Percentiles rank a stretch among this genome's conserved stretches.
phyloP scores from a whole-genome alignment of 2,888 invertebrate species.

The Drosophila imparisetae region DNA sequence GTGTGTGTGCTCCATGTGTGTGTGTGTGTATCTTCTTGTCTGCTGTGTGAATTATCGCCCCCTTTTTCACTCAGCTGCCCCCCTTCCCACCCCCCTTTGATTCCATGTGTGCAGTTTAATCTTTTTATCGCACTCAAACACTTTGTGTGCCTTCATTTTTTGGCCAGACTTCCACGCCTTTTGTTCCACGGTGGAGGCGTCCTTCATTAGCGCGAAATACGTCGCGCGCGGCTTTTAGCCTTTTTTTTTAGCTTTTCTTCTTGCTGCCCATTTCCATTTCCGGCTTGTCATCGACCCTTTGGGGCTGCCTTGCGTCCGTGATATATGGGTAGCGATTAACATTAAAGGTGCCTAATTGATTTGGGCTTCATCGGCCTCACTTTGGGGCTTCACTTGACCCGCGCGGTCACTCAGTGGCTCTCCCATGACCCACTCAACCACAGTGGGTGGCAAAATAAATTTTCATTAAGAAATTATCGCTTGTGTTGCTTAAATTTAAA shows the following conservation, averaged over 20 bases:
- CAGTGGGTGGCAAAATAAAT: slow-evolving; percentile 37
- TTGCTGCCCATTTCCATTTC: slow-evolving; percentile 34
- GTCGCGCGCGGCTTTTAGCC: slow-evolving; percentile 67
- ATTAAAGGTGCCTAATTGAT: slow-evolving; percentile 77
- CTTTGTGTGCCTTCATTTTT: slow-evolving; percentile 63
- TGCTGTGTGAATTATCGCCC: slow-evolving; percentile 47
- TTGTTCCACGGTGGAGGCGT: slow-evolving; percentile 51
- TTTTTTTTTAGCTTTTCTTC: slow-evolving; percentile 20
- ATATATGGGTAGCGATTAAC: slow-evolving; percentile 76
- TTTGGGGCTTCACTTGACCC: slow-evolving; percentile 11
- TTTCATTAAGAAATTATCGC: slow-evolving; percentile 70
- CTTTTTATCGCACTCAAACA: slow-evolving; percentile 78
- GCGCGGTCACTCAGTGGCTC: neutral
- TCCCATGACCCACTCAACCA: neutral
- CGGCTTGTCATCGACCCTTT: slow-evolving; percentile 71
- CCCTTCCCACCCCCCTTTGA: slow-evolving; percentile 8
- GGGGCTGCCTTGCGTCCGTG: slow-evolving; percentile 43
- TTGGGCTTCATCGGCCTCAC: slow-evolving; percentile 32
- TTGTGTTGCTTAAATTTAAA: slow-evolving; percentile 71
- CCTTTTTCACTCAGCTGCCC: slow-evolving; percentile 15
- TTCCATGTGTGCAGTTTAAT: slow-evolving; percentile 69
- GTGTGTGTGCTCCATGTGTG: slow-evolving; percentile 13
- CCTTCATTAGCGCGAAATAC: slow-evolving; percentile 72
- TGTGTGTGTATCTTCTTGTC: slow-evolving; percentile 15
- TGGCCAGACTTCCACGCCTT: slow-evolving; percentile 61